Conservation (phyloP, 2,113 vertebrate genomes). For the Pandion haliaetus region DNA sequence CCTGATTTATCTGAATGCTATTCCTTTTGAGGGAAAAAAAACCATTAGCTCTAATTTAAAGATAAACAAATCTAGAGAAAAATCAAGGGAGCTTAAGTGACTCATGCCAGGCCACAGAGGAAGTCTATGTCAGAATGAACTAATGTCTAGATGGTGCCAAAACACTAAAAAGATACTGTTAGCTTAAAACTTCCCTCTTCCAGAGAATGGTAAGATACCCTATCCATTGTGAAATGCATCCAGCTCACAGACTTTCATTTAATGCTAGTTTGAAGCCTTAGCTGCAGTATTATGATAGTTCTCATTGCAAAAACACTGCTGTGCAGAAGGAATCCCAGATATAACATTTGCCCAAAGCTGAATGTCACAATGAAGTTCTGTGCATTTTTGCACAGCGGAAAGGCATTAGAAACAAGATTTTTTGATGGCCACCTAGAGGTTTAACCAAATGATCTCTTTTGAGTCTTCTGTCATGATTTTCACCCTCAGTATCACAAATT, state of each 20-base stretch:
- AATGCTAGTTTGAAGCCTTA: background rate
- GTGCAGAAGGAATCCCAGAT: background rate
- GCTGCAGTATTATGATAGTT: background rate
- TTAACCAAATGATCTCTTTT: conserved; percentile 14
- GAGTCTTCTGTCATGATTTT: background rate
- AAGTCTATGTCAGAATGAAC: background rate
- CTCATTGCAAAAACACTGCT: background rate
- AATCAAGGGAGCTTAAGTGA: background rate
- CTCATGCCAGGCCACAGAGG: background rate
- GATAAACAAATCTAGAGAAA: background rate
- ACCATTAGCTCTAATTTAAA: background rate
- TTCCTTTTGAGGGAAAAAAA: background rate
- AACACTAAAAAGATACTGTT: background rate
- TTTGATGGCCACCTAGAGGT: conserved; percentile 10
- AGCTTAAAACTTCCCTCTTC: background rate
- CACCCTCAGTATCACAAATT: background rate
- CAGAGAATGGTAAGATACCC: background rate
- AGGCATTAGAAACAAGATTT: background rate
- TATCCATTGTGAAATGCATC: background rate
- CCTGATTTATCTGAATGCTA: background rate
- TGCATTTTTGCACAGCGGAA: background rate
- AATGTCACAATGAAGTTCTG: background rate
- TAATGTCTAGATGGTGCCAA: background rate
- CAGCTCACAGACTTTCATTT: background rate
- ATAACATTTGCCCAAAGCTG: conserved; percentile 41